phyloP scores from a whole-genome alignment of 2,888 invertebrate genomes.

The Octodonta nipae region DNA sequence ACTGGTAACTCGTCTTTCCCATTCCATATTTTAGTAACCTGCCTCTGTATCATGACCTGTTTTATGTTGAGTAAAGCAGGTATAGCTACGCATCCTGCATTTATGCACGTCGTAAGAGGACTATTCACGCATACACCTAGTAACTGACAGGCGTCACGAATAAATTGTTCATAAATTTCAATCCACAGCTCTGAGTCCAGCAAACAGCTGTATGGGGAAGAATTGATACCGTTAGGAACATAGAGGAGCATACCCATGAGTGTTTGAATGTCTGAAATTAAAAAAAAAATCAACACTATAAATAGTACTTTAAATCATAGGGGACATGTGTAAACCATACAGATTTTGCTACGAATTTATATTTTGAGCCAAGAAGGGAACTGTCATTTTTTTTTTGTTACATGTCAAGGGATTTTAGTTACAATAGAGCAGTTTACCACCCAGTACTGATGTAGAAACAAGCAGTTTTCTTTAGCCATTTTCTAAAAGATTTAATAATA shows the following conservation, averaged over 20 bases:
- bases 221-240: conserved; percentile 61
- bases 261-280: conserved; percentile 56
- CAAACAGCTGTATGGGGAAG: conserved; percentile 56
- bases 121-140: conserved; percentile 81
- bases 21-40: conserved; percentile 88
- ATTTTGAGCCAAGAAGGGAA: too few relatives aligned
- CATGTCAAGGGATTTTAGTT: too few relatives aligned
- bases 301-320: too few relatives aligned
- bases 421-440: too few relatives aligned
- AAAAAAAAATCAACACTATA: too few relatives aligned
- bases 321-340: too few relatives aligned
- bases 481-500: too few relatives aligned
- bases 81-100: conserved; percentile 84
- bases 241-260: conserved; percentile 77
- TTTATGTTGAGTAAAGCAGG: conserved; percentile 90
- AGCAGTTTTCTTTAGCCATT: too few relatives aligned
- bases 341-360: too few relatives aligned
- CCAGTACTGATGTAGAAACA: too few relatives aligned
- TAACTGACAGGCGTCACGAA: conserved; percentile 81
- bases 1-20: conserved; percentile 92
- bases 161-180: conserved; percentile 80
- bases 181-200: conserved; percentile 62
- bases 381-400: too few relatives aligned
- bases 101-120: conserved; percentile 80
- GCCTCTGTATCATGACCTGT: conserved; percentile 77